Percentiles rank a stretch among this genome's conserved stretches.
Conservation (phyloP, 2,113 vertebrate genomes). For the Tenrec ecaudatus region DNA sequence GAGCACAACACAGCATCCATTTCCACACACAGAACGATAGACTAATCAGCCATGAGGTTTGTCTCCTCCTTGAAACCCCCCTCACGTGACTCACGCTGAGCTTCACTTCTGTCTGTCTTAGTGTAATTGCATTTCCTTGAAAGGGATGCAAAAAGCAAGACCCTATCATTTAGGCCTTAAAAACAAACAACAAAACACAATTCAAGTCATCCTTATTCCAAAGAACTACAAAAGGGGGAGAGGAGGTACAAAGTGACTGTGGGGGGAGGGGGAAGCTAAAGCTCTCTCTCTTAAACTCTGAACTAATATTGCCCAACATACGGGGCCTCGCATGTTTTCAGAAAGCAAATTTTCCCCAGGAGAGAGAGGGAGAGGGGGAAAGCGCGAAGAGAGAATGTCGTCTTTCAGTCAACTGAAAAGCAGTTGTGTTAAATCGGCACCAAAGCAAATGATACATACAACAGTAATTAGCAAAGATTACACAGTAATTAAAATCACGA, state of each 20-base stretch:
- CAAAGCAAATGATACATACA: slow-evolving; percentile 88
- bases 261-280: not conserved
- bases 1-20: slow-evolving; percentile 55
- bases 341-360: slow-evolving; percentile 52
- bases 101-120: not conserved
- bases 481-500: slow-evolving; percentile 89
- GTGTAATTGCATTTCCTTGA: slow-evolving; percentile 65
- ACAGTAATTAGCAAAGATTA: slow-evolving; percentile 89
- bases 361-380: not conserved
- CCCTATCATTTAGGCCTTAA: slow-evolving; percentile 64
- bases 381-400: slow-evolving; percentile 44
- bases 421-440: slow-evolving; percentile 83
- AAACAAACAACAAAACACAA: slow-evolving; percentile 11
- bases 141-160: slow-evolving; percentile 66
- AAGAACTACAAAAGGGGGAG: slow-evolving; percentile 1
- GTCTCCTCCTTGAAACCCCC: slow-evolving; percentile 67
- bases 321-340: slow-evolving; percentile 44
- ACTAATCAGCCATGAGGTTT: slow-evolving; percentile 73
- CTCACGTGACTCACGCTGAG: slow-evolving; percentile 40
- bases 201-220: slow-evolving; percentile 55
- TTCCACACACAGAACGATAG: slow-evolving; percentile 77
- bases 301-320: not conserved
- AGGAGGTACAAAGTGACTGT: not conserved
- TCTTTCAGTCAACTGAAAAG: slow-evolving; percentile 77
- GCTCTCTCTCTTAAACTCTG: not conserved